A percentile compares a stretch with the other conserved stretches of the same genome.
Evolutionary conservation across 2,797 vertebrate genomes (phyloP).

Genomic region (Intellagama lesueurii): DNA sequence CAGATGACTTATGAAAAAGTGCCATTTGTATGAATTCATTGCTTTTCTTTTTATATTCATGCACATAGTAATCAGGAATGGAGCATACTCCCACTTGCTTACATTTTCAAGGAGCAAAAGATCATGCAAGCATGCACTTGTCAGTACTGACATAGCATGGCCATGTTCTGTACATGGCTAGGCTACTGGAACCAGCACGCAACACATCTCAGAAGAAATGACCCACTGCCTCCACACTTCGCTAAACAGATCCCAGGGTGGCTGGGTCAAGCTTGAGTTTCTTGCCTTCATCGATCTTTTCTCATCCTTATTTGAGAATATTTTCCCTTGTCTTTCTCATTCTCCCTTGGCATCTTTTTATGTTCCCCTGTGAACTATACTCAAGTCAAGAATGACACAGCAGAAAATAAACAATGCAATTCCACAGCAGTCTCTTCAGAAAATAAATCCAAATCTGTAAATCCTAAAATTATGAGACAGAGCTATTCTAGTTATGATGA

Average conservation of each 20-base stretch:
- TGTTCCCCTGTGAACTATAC: background rate
- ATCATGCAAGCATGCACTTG: background rate
- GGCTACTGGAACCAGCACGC: background rate
- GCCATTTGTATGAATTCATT: background rate
- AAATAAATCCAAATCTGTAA: constrained; percentile 1
- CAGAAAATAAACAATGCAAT: constrained; percentile 10
- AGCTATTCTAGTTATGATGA: background rate
- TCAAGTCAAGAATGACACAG: background rate
- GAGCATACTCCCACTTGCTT: background rate
- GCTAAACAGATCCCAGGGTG: background rate
- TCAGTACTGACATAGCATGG: background rate
- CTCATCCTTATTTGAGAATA: background rate
- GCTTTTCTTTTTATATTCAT: background rate
- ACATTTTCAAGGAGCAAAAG: background rate
- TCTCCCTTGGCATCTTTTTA: background rate
- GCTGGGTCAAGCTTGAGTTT: background rate
- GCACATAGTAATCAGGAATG: background rate
- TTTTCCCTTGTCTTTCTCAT: background rate
- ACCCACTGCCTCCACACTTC: background rate
- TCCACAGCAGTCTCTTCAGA: background rate
- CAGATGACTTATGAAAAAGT: background rate
- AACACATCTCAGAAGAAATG: background rate
- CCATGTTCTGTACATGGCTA: background rate
- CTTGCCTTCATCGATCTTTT: background rate
- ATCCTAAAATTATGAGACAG: background rate